Conservation (phyloP, 2,888 invertebrate genomes). For the Pristionchus japonicus region DNA sequence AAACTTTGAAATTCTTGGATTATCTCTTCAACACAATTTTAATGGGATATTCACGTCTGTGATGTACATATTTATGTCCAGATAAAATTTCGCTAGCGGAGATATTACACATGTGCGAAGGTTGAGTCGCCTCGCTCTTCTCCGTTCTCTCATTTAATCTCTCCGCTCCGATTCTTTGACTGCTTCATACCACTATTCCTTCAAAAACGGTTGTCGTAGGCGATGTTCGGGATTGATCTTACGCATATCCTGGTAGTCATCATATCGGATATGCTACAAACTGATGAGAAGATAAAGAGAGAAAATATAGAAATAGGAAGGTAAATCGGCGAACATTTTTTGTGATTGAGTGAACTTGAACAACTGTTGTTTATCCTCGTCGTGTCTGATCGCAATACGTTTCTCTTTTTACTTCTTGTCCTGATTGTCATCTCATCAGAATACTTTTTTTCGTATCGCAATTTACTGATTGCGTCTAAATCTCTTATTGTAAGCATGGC, state of each 20-base stretch:
- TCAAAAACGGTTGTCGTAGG: no score
- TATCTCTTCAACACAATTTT: no score
- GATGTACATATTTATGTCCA: no score
- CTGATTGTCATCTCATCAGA: neutral
- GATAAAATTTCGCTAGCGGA: neutral
- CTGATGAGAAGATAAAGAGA: neutral
- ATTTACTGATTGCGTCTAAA: no score
- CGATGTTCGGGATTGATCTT: no score
- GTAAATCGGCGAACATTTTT: no score
- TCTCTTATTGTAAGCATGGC: no score
- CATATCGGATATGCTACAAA: no score
- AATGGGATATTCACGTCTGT: no score
- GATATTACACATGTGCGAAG: neutral
- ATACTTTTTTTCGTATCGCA: neutral
- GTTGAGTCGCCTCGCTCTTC: neutral
- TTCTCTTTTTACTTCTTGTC: neutral
- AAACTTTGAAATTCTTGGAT: neutral
- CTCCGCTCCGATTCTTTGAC: neutral
- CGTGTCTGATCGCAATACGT: neutral
- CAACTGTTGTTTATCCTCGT: neutral
- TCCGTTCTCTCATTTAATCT: neutral
- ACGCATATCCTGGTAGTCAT: no score
- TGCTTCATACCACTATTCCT: neutral
- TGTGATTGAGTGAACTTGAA: neutral
- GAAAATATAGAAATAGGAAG: neutral